These are phyloP conservation scores for Platysteira castanea DNA, from an alignment of 2,113 vertebrate species.

Conservation along the genomic window DNA sequence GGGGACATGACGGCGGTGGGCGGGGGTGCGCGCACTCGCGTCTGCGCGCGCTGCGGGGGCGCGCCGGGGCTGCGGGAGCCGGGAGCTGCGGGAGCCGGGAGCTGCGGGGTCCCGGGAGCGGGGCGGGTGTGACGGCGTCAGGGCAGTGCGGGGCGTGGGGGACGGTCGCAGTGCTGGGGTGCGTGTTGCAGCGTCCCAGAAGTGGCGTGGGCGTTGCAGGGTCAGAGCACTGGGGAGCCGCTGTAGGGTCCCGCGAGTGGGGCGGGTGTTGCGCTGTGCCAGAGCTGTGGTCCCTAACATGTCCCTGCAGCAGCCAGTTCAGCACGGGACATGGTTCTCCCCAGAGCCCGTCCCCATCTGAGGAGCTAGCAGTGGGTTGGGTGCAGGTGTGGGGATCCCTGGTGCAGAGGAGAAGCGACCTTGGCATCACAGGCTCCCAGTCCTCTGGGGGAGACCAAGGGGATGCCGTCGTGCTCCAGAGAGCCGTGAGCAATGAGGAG, in stretches of 20 bases:
- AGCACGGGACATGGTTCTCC: fast-evolving
- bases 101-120: fast-evolving
- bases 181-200: fast-evolving
- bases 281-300: fast-evolving
- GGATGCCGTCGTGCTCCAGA: not conserved
- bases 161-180: fast-evolving
- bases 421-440: fast-evolving
- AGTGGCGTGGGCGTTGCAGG: fast-evolving
- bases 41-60: not conserved
- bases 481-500: not conserved
- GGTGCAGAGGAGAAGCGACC: fast-evolving
- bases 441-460: not conserved
- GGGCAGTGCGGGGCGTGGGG: fast-evolving
- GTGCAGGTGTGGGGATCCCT: not conserved
- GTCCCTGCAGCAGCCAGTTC: not conserved
- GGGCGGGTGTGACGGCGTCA: fast-evolving
- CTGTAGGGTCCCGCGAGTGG: fast-evolving
- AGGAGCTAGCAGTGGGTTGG: fast-evolving
- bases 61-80: no score
- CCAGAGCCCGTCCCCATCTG: fast-evolving
- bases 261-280: fast-evolving
- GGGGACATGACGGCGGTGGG: no score
- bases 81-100: not conserved
- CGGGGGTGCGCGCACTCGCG: not conserved
- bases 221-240: not conserved